Base-by-base conservation (phyloP, 2,888 invertebrate species). In the Aplocera efformata region DNA sequence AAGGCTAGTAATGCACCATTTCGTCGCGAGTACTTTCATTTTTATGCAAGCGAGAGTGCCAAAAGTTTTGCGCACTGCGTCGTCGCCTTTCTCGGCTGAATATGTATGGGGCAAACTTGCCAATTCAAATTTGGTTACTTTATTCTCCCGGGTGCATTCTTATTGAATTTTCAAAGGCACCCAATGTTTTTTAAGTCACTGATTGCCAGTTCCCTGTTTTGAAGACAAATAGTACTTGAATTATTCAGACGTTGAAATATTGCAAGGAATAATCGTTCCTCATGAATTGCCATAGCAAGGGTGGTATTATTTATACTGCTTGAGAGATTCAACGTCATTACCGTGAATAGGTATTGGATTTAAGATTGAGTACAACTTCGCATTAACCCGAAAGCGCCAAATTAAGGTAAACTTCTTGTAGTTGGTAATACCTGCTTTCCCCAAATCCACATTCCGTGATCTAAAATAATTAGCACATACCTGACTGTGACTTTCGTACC, bases 41-140 rank as follows among this genome's bases (percentile, higher is more conserved):
- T 85, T 84, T 86, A 77, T 83, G 81, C 79, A 82, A 83, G 80
- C 68, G 78, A 77, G 83, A 81, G 84, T 85, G 86, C 86, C 86
- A 86, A 84, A 85, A 85, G 63, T 82, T 84, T 86, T 80, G 79
- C 86, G 86, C 86, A 88, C 67, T 86, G 86, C 86, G 86, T 79
- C 78, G 71, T 55, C 60, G 51, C 53, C 69, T 48, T 67, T 54
- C 42, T 56, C 48, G 57, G 58, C 72, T 84, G 80, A 83, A 84
- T 84, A 83, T 85, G 81, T 83, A 82, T 83, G 76, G 72, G 55
- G 52, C 59, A 60, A 69, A 79, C 73, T 83, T 82, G 83, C 79
- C 80, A 83, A 85, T 81, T 81, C 74, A 75, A 81, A 79, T 82
- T 75, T 51, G 48, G 63, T 70, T 69, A 71, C 72, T 74, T 73